These are phyloP conservation scores for Catharus minimus DNA, from an alignment of 2,113 vertebrate genomes.

Conservation along the genomic window DNA sequence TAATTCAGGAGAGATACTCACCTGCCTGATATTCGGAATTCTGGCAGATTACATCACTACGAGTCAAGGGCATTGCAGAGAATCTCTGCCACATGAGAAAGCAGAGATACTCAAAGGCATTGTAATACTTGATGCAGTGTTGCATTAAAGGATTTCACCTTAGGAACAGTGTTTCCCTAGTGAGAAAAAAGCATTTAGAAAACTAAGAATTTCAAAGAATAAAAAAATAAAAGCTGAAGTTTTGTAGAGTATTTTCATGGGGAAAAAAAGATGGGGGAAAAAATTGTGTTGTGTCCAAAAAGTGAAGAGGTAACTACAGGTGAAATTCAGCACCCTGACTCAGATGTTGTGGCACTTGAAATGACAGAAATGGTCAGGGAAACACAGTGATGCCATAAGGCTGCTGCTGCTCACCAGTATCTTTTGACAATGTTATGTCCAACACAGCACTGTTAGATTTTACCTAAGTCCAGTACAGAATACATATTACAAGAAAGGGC, in stretches of 20 bases:
- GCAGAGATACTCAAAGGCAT: not conserved
- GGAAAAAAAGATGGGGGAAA: not conserved
- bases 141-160: not conserved
- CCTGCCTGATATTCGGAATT: not conserved
- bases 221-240: not conserved
- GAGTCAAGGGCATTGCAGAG: not conserved
- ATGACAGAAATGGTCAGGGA: not conserved
- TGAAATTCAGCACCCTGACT: not conserved
- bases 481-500: not conserved
- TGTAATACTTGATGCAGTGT: not conserved
- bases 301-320: not conserved
- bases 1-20: not conserved
- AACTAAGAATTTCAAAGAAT: not conserved
- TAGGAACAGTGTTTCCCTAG: not conserved
- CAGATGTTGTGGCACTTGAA: not conserved
- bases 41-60: not conserved
- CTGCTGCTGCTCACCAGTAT: not conserved
- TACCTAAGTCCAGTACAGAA: not conserved
- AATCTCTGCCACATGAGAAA: not conserved
- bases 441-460: not conserved
- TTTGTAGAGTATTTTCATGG: not conserved
- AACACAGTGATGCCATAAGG: fast-evolving
- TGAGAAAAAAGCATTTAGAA: not conserved
- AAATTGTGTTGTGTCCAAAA: not conserved
- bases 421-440: not conserved